A percentile compares a stretch with the other conserved stretches of the same genome.
phyloP scores from a whole-genome alignment of 2,797 vertebrate species.

The Arnoldichthys spilopterus region DNA sequence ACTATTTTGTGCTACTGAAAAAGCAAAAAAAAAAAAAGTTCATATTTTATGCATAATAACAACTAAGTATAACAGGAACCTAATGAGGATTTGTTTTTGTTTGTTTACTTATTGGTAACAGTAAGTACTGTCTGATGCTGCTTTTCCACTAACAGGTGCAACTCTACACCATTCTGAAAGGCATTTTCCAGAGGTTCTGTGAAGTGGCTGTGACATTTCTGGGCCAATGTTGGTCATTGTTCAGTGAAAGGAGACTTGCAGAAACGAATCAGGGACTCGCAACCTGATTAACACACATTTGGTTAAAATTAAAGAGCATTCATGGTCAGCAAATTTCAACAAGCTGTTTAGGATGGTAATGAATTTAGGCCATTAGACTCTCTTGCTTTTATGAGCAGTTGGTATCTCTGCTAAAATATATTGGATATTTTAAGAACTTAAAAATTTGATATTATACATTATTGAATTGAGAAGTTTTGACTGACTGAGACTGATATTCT shows the following conservation, averaged over 20 bases:
- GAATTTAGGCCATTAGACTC: neutral
- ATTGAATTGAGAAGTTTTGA: too few species aligned
- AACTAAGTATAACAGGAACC: neutral
- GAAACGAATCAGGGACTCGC: neutral
- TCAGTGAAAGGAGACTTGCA: neutral
- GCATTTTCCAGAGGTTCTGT: neutral
- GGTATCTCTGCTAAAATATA: too few species aligned
- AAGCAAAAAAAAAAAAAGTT: neutral
- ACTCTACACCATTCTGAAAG: neutral
- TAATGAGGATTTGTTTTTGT: neutral
- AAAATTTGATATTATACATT: too few species aligned
- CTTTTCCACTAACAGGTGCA: conserved; percentile 3
- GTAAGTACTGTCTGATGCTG: neutral
- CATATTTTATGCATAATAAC: neutral
- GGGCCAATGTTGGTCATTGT: neutral
- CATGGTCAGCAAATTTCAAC: neutral
- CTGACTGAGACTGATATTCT: neutral
- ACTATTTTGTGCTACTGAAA: conserved; percentile 34
- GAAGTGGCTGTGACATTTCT: neutral
- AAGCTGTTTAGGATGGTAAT: too few species aligned
- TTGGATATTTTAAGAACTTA: too few species aligned
- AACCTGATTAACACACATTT: neutral
- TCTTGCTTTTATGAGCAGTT: neutral
- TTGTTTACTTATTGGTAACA: neutral
- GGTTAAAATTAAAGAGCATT: neutral